Evolutionary conservation across 2,888 invertebrate genomes (phyloP), one percentile per base, ranked within the genome.

Genomic region (Orchesella flavescens): DNA sequence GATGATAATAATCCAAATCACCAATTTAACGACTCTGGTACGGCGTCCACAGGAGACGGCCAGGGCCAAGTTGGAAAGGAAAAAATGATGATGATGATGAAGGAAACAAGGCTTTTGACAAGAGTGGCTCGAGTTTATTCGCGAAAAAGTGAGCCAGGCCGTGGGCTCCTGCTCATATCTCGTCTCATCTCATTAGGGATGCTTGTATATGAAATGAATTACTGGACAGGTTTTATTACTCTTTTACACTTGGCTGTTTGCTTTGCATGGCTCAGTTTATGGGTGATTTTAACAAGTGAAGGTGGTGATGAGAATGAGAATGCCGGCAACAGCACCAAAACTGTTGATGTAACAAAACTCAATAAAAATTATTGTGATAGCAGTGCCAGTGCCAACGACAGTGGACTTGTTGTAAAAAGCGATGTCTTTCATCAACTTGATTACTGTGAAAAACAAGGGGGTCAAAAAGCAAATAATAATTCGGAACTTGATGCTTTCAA

Each of bases 181-280:
- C 86, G 87, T 61, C 71, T 87, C 73, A 80, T 87, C 80, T 87
- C 85, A 66, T 83, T 87, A 68, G 87, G 84, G 44, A 85, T 87
- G 71, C 82, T 87, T 74, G 78, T 86, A 68, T 85, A 61, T 74
- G 84, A 85, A 75, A 82, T 87, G 69, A 85, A 84, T 68, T 85
- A 83, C 84, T 87, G 87, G 87, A 85, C 86, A 68, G 79, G 66
- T 83, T 72, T 87, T 57, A 82, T 87, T 73, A 76, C 85, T 75
- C 81, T 87, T 44, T 80, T 73, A 57, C 87, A 87, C 72, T 79
- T 87, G 66, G 71, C 81, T 59, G 59, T 87, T 21, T 85, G 81
- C 74, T 86, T 84, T 19, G 79, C 83, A 1, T 87, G 87, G 87
- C 73, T 87, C 46, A 69, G 83, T 59, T 85, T 65, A 57, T 83